These are phyloP conservation scores for Ophion costatus DNA, from an alignment of 2,888 invertebrate genomes.

Conservation along the genomic window DNA sequence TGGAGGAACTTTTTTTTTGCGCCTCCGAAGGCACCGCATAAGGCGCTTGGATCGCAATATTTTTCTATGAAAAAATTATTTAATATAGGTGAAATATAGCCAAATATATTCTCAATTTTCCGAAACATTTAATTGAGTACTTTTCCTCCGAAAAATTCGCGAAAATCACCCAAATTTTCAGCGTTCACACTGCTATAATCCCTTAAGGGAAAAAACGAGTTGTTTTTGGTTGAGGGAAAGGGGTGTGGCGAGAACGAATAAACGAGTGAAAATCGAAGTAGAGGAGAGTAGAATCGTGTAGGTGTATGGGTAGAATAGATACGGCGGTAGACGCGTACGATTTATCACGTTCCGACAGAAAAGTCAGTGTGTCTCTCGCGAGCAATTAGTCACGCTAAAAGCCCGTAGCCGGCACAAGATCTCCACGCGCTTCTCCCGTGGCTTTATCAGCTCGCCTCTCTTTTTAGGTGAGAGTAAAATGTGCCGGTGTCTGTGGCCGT, in stretches of 20 bases:
- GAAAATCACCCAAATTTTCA: too few species aligned
- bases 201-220: not conserved
- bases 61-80: too few species aligned
- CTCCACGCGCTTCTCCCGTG: constrained; percentile 45
- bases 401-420: constrained; percentile 54
- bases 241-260: not conserved
- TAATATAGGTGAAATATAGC: too few species aligned
- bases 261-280: constrained; percentile 38
- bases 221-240: not conserved
- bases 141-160: too few species aligned
- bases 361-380: constrained; percentile 52
- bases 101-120: too few species aligned
- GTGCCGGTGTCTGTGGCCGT: constrained; percentile 39
- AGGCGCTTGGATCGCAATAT: too few species aligned
- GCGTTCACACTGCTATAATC: too few species aligned
- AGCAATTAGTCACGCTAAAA: constrained; percentile 64
- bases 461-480: constrained; percentile 54
- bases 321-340: not conserved
- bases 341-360: constrained; percentile 31
- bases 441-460: constrained; percentile 40
- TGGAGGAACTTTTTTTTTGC: too few species aligned
- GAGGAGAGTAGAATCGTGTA: constrained; percentile 3
- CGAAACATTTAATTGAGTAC: too few species aligned
- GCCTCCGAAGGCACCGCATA: too few species aligned
- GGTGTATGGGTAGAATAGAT: not conserved